Conservation (phyloP, 1,140 invertebrate genomes). For the Listronotus oregonensis region DNA sequence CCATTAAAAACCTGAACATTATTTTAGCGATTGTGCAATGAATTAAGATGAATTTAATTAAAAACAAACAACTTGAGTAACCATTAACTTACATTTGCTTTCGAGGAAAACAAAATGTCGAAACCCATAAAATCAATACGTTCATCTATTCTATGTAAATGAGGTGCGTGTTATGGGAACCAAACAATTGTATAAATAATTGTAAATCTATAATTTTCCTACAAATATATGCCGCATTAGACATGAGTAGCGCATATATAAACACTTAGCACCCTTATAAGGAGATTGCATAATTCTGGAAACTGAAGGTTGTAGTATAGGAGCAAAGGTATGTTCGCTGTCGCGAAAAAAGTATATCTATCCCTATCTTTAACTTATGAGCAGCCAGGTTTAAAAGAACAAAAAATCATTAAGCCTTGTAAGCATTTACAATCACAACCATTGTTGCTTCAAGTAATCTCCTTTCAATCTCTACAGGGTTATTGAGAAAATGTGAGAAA, state of each 20-base stretch:
- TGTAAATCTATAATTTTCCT: too few species aligned
- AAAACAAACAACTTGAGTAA: slow-evolving; percentile 17
- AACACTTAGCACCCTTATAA: slow-evolving; percentile 11
- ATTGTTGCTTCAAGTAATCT: too few species aligned
- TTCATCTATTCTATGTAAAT: slow-evolving; percentile 9
- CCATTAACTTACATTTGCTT: slow-evolving; percentile 18
- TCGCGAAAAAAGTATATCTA: too few species aligned
- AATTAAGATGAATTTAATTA: slow-evolving; percentile 20
- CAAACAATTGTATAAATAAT: too few species aligned
- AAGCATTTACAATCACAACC: too few species aligned
- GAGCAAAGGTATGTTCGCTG: too few species aligned
- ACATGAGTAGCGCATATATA: not conserved
- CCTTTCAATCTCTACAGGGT: too few species aligned
- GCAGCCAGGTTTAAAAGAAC: too few species aligned
- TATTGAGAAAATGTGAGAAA: too few species aligned
- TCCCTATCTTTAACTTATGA: too few species aligned
- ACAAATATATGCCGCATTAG: not conserved
- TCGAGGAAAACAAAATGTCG: slow-evolving; percentile 20
- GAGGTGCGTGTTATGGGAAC: not conserved
- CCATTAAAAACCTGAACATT: slow-evolving; percentile 18
- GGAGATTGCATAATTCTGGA: slow-evolving; percentile 18
- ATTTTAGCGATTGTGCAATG: slow-evolving; percentile 19
- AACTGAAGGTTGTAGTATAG: slow-evolving; percentile 4
- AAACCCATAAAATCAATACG: slow-evolving; percentile 15
- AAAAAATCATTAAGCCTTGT: too few species aligned